Base-by-base conservation (phyloP, 1,140 invertebrate genomes). In the Anthonomus grandis region DNA sequence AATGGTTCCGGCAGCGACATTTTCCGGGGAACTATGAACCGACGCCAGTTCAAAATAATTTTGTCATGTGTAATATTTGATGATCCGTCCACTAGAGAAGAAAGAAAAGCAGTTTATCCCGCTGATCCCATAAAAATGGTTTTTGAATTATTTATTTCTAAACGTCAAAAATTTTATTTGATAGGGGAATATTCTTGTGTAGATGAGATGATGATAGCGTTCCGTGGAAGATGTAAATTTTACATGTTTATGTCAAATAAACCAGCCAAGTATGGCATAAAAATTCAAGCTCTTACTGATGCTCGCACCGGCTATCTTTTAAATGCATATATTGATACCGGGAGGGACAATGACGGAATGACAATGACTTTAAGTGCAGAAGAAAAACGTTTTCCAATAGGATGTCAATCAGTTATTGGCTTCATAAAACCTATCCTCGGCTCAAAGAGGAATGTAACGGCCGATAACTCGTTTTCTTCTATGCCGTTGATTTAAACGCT, bases 201-300 rank as follows among this genome's bases (percentile, higher is more conserved):
- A 37, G 72, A 75, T 60, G 71, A 76, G 59, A 65, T 69, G 65
- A 58, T 76, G 5, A 45, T 76, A 2, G 45, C 63, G 19, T 78
- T 78, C 65, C 48, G 72, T 34, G 75, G 73, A 10, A 31, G 67
- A 9, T 75, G 72, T 50, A 53, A 52, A 31, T 75, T 77, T 46
- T 56, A 66, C 23, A 70, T 75, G 57, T 78, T 77, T 55, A 78
- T 78, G 45, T 74, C 75, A 45, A 64, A 64, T 5, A 78, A 77
- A 66, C 72, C 74, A 0, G 62, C 58, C 19, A 74, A 73, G 53
- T 80, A 77, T 60, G 78, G 77, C 1, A 61, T 79, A 21, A 77
- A 78, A 69, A 65, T 76, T 37, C 27, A 67, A 23, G 62, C 57
- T 36, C 55, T 74, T 13, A 66, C 63, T n/a, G 69, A 75, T 61